A percentile compares a stretch with the other conserved stretches of the same genome.
Conservation (phyloP, 92 coral and sea anemone species). For the Porites rus region DNA sequence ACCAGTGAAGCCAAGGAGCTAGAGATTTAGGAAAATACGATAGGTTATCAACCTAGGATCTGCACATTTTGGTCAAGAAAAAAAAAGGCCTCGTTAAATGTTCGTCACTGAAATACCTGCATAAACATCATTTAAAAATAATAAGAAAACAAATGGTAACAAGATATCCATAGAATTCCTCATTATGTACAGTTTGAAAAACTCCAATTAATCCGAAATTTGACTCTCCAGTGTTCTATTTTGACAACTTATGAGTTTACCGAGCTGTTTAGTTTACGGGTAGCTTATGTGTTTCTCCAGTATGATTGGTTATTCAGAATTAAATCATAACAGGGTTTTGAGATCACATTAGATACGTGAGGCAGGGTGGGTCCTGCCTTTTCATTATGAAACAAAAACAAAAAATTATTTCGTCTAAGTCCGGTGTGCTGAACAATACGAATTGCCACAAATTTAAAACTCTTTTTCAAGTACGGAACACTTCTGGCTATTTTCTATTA, state of each 20-base stretch:
- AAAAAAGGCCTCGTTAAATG: background rate
- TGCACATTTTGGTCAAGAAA: background rate
- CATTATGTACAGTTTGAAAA: conserved; percentile 15
- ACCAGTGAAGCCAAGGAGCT: conserved; percentile 74
- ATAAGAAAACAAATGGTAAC: conserved; percentile 7
- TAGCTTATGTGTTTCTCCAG: background rate
- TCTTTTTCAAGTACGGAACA: too few relatives aligned
- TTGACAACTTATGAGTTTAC: conserved; percentile 15
- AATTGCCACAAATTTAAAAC: too few relatives aligned
- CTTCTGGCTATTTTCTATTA: too few relatives aligned
- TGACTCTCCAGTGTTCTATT: conserved; percentile 13
- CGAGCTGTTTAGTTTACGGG: conserved; percentile 28
- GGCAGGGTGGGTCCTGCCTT: background rate
- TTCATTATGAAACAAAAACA: too few relatives aligned
- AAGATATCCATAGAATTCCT: background rate
- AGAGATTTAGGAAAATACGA: conserved; percentile 12
- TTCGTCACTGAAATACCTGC: conserved; percentile 31
- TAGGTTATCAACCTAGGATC: background rate
- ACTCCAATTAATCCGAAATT: background rate
- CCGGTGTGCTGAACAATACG: background rate
- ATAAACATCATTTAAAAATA: conserved; percentile 15
- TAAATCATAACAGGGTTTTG: conserved; percentile 13
- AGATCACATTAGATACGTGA: conserved; percentile 8
- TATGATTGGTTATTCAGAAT: conserved; percentile 35
- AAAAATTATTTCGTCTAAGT: background rate